These are phyloP conservation scores for Andrena dorsata DNA, from an alignment of 2,888 invertebrate genomes.

Conservation along the genomic window DNA sequence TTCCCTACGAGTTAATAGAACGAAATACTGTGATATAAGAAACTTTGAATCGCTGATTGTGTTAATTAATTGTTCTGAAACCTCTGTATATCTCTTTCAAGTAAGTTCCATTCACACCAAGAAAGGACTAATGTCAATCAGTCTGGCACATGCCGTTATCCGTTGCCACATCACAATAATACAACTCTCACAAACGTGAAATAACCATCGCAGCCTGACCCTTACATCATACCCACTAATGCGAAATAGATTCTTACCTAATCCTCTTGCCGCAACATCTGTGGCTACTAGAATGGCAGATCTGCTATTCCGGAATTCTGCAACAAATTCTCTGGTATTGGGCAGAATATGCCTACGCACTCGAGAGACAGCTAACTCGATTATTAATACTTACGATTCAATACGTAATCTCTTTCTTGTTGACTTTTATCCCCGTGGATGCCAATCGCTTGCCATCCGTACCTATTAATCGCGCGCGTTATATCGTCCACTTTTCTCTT, in stretches of 20 bases:
- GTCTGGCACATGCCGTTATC: conserved; percentile 85
- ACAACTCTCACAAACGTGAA: conserved; percentile 79
- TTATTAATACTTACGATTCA: conserved; percentile 83
- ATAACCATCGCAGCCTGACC: conserved; percentile 85
- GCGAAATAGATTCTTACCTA: conserved; percentile 85
- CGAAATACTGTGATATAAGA: conserved; percentile 30
- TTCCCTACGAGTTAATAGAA: conserved; percentile 35
- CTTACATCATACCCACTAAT: conserved; percentile 81
- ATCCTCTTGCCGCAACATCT: conserved; percentile 88
- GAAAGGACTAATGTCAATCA: conserved; percentile 82
- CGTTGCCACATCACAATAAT: conserved; percentile 83
- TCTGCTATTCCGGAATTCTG: conserved; percentile 87
- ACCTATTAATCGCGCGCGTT: conserved; percentile 87
- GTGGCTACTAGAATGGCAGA: conserved; percentile 88
- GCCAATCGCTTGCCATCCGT: conserved; percentile 86
- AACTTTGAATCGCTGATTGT: conserved; percentile 19
- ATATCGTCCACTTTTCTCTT: conserved; percentile 89
- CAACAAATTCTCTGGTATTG: conserved; percentile 49
- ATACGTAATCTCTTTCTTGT: conserved; percentile 88
- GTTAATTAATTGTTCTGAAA: conserved; percentile 43
- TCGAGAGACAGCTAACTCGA: not conserved
- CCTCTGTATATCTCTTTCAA: conserved; percentile 41
- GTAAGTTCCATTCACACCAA: conserved; percentile 70
- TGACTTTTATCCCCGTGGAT: conserved; percentile 90
- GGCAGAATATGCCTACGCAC: not conserved